A percentile compares a stretch with the other conserved stretches of the same genome.
phyloP scores from a whole-genome alignment of 2,888 invertebrate species.

The Biston stratarius region DNA sequence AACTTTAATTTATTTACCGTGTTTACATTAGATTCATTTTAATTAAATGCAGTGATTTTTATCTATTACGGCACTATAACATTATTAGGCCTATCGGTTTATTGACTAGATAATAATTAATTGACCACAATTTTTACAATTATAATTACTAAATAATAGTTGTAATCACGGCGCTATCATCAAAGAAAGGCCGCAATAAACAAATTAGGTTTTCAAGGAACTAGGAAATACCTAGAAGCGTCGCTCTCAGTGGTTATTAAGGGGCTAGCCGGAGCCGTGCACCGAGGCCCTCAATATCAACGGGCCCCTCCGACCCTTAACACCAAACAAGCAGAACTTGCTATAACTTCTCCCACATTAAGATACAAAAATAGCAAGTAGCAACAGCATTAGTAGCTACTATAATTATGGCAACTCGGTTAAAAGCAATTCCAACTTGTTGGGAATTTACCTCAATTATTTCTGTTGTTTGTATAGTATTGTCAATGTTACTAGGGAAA shows the following conservation, averaged over 20 bases:
- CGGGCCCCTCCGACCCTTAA: too few relatives aligned
- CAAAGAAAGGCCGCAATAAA: constrained; percentile 13
- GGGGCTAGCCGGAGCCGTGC: too few relatives aligned
- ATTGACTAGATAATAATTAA: constrained; percentile 1
- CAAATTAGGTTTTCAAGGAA: constrained; percentile 9
- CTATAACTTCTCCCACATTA: too few relatives aligned
- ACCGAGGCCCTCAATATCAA: too few relatives aligned
- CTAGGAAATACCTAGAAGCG: not conserved
- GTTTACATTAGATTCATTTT: not conserved
- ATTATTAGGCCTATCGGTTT: not conserved
- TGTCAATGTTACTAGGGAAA: too few relatives aligned
- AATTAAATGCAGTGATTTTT: not conserved
- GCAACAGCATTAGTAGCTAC: too few relatives aligned
- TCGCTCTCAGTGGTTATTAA: not conserved
- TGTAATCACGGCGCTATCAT: not conserved
- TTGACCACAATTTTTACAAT: not conserved
- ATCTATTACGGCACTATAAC: not conserved
- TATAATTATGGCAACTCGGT: too few relatives aligned
- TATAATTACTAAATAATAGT: not conserved
- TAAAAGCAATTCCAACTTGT: too few relatives aligned
- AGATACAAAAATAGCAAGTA: too few relatives aligned
- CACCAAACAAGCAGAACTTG: too few relatives aligned
- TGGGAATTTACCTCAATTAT: too few relatives aligned
- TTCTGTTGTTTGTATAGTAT: too few relatives aligned
- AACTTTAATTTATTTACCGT: not conserved